Evolutionary conservation across 2,113 vertebrate genomes (phyloP).

Genomic region (Sisor rabdophorus): DNA sequence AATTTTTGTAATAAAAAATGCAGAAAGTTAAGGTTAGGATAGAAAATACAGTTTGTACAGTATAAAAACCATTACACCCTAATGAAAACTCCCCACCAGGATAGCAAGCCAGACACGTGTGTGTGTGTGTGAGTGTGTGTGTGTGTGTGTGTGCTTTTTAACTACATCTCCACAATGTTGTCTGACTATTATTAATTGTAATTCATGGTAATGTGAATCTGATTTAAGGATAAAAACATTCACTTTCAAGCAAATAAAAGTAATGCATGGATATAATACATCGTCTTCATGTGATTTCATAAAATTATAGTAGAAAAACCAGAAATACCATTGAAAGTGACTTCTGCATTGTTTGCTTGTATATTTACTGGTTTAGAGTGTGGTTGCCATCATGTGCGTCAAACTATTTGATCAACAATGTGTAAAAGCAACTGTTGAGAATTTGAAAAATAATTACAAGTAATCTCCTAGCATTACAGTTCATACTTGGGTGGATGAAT

Average conservation of each 20-base stretch:
- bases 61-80: too few relatives aligned
- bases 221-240: conserved; percentile 9
- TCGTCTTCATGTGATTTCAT: neutral
- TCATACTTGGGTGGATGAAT: too few relatives aligned
- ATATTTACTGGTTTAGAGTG: neutral
- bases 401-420: neutral
- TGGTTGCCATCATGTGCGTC: neutral
- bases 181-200: neutral
- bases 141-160: too few relatives aligned
- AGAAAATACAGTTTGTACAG: too few relatives aligned
- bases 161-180: too few relatives aligned
- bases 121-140: too few relatives aligned
- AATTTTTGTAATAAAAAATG: too few relatives aligned
- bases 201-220: conserved; percentile 13
- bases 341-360: neutral
- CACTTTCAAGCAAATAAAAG: neutral
- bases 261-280: neutral
- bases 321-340: neutral
- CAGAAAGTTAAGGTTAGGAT: too few relatives aligned
- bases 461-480: neutral
- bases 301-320: neutral
- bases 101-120: too few relatives aligned
- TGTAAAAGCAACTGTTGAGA: neutral
- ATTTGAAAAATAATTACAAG: neutral
- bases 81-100: too few relatives aligned